Base-by-base conservation (phyloP, 1,140 invertebrate genomes). In the Drosophila subpulchrella region DNA sequence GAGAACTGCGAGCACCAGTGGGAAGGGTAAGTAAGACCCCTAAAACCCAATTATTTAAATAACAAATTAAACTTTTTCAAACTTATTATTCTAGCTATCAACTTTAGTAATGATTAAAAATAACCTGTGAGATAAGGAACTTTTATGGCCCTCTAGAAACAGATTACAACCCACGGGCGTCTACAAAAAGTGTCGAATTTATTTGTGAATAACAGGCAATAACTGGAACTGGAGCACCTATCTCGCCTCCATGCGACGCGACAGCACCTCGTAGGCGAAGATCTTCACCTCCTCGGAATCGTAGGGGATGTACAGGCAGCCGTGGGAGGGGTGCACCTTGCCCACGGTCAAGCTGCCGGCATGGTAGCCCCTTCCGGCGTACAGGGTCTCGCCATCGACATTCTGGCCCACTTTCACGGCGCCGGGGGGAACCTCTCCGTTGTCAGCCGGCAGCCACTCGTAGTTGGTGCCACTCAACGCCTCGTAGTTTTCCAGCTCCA, bases 301-400 rank as follows among this genome's bases (percentile, higher is more conserved):
- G 78, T 94, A 96, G 10, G 95, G 95, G 73, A 97, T 95, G 90
- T 96, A 97, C 32, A 95, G 93, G 60, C 94, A 94, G 27, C 94
- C 94, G 72, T 96, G 96, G 47, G 94, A 95, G 0, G 94, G 94
- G 78, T 96, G 95, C 30, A 96, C 92, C 94, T 97, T 97, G 85
- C 96, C 96, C 58, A 96, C 93, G 4, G 95, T 96, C 67, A 96
- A 77, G 62, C 95, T 94, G 36, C 95, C 94, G 54, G 94, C 92
- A 71, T 95, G 94, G 54, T 93, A 91, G 3, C 93, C 94, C 61
- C 95, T 93, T 12, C 95, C 95, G 41, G 96, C 93, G 77, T 95
- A 96, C 2, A 96, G 83, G 0, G 93, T 93, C 90, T 96, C 95
- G 0, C 94, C 95, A 60, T 93, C 93, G 30, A 93, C 91, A 4